Evolutionary conservation across 2,113 vertebrate genomes (phyloP), one percentile per base, ranked within the genome.

Genomic region (Oreochromis niloticus): DNA sequence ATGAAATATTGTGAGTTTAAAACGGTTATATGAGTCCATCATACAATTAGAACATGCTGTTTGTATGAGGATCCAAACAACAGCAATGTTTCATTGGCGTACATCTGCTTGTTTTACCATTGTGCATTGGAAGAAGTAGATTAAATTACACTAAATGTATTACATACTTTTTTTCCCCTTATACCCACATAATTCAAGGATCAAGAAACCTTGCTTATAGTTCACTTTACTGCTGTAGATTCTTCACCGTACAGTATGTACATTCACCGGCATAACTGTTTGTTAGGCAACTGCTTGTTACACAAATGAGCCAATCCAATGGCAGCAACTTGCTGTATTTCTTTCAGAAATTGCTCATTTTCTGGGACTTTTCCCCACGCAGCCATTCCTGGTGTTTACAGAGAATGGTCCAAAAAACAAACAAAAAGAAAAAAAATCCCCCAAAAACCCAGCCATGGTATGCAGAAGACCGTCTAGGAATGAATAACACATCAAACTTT

Each of bases 71-170:
- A 75, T 11, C 41, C 24, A 30, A 11, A 30, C 4, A 17, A 46
- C 8, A 75, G 41, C 13, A 27, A 27, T 6, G 39, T 4, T 41
- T 46, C 5, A 46, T 22, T 41, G 0, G 12, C 12, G 2, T 16
- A 71, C 36, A 71, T 43, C 7, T 27, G 13, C 66, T 27, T 43
- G 39, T 71, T 43, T 27, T 46, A 73, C 46, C 22, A 2, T 17
- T 1, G 3, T 0, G 24, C 32, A 24, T 27, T 48, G 0, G 43
- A 12, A 75, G 4, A 50, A 27, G 5, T 27, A 0, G 0, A 2
- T 9, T 14, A 6, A 39, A 71, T 71, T 43, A 24, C 2, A 43
- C 7, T 9, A 71, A 71, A 71, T 24, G 7, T 71, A 3, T 61
- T 30, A 16, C 46, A 16, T 6, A 6, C 14, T 9, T 48, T 73